phyloP scores from a whole-genome alignment of 2,888 invertebrate species.

The Liposcelis brunnea region DNA sequence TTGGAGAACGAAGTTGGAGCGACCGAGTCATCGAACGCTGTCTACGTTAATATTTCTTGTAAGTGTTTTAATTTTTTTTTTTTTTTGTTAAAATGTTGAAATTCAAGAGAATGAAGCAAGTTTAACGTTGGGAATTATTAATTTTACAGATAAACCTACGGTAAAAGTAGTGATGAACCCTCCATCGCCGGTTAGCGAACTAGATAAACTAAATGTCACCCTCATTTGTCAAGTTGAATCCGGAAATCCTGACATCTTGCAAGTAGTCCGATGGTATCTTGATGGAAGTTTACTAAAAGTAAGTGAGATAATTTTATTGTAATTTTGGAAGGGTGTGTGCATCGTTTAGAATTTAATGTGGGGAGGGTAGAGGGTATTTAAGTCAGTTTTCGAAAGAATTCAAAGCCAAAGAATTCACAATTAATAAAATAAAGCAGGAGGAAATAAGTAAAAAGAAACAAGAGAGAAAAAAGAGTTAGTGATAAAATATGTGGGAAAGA shows the following conservation, averaged over 20 bases:
- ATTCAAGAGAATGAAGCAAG: background rate
- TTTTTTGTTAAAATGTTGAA: background rate
- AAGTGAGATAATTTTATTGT: background rate
- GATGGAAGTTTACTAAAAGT: conserved; percentile 9
- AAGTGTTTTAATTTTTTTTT: conserved; percentile 28
- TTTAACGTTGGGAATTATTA: background rate
- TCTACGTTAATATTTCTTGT: conserved; percentile 70
- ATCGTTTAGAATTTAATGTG: too few relatives aligned
- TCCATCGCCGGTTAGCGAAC: conserved; percentile 57
- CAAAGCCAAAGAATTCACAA: too few relatives aligned
- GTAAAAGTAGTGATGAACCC: conserved; percentile 63
- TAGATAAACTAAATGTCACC: conserved; percentile 62
- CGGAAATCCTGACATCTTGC: conserved; percentile 52
- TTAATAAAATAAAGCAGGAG: too few relatives aligned
- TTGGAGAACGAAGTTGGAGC: conserved; percentile 65
- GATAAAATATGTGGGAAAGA: too few relatives aligned
- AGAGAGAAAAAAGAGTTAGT: too few relatives aligned
- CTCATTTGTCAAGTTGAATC: conserved; percentile 59
- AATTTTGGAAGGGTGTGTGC: too few relatives aligned
- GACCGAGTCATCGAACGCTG: conserved; percentile 51
- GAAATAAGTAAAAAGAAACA: too few relatives aligned
- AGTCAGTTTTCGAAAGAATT: too few relatives aligned
- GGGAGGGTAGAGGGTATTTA: too few relatives aligned
- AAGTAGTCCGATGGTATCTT: conserved; percentile 7
- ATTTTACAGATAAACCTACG: conserved; percentile 51